A percentile compares a stretch with the other conserved stretches of the same genome.
Conservation (phyloP, 2,888 invertebrate genomes). For the Onchidella celtica region DNA sequence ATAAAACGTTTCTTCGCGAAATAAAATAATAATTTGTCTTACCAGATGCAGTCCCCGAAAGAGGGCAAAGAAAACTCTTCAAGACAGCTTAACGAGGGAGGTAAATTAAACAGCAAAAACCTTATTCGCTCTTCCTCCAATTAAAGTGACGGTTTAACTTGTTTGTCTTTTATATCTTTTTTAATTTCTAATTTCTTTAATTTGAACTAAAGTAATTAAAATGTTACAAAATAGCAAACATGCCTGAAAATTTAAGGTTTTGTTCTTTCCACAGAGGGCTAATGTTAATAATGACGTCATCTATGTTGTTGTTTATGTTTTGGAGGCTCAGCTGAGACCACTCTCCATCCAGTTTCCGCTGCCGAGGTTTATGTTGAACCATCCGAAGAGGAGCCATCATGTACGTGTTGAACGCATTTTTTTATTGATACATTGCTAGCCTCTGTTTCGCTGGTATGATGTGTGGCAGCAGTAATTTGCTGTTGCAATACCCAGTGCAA, state of each 20-base stretch:
- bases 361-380: neutral
- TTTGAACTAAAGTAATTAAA: neutral
- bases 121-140: no score
- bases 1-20: neutral
- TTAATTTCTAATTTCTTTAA: neutral
- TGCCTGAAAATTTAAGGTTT: neutral
- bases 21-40: neutral
- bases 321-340: slow-evolving; percentile 20
- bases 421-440: no score
- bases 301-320: slow-evolving; percentile 40
- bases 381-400: no score
- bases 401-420: no score
- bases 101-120: slow-evolving; percentile 11
- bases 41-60: neutral
- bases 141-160: no score
- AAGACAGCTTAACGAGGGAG: slow-evolving; percentile 5
- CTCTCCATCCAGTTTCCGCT: neutral
- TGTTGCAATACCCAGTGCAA: no score
- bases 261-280: neutral
- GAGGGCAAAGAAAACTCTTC: slow-evolving; percentile 21
- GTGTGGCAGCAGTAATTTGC: no score
- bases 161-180: neutral
- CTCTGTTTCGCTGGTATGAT: no score
- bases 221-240: neutral
- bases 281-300: slow-evolving; percentile 27